Conservation (phyloP, 2,888 invertebrate genomes). For the Cheilosia variabilis region DNA sequence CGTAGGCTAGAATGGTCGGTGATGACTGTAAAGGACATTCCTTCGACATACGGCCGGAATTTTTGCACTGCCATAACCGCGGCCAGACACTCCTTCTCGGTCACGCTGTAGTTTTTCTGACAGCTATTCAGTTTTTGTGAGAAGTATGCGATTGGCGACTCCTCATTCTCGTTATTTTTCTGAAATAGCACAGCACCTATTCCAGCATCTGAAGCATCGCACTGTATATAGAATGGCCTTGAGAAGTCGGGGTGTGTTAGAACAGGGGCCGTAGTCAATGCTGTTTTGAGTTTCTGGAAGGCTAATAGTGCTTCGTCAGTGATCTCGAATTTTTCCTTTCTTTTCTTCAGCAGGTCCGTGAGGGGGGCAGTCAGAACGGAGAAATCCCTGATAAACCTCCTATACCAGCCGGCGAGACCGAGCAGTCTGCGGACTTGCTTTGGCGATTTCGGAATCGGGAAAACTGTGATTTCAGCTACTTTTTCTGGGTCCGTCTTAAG, state of each 20-base stretch:
- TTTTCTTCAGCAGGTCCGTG: conserved; percentile 37
- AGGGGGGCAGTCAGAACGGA: conserved; percentile 41
- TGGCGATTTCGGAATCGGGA: conserved; percentile 31
- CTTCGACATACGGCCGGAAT: conserved; percentile 56
- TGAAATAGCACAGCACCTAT: conserved; percentile 49
- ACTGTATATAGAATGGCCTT: conserved; percentile 33
- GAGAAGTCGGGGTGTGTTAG: conserved; percentile 46
- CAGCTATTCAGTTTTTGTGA: conserved; percentile 54
- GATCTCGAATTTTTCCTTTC: conserved; percentile 33
- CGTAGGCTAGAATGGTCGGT: conserved; percentile 77
- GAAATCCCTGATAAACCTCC: conserved; percentile 59
- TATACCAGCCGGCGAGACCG: conserved; percentile 64
- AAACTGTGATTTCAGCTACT: conserved; percentile 40
- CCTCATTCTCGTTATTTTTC: conserved; percentile 28
- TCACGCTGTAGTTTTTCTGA: conserved; percentile 8
- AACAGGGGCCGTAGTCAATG: conserved; percentile 53
- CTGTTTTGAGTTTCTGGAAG: conserved; percentile 46
- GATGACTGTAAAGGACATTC: conserved; percentile 45
- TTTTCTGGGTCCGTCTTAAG: conserved; percentile 54
- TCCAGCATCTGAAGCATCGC: conserved; percentile 53
- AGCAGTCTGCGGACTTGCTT: conserved; percentile 5
- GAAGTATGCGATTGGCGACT: conserved; percentile 39
- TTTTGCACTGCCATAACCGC: conserved; percentile 42
- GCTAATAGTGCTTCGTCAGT: conserved; percentile 31
- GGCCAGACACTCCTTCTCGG: conserved; percentile 48